Conservation (phyloP, 2,113 vertebrate species). For the Bostrychus sinensis region DNA sequence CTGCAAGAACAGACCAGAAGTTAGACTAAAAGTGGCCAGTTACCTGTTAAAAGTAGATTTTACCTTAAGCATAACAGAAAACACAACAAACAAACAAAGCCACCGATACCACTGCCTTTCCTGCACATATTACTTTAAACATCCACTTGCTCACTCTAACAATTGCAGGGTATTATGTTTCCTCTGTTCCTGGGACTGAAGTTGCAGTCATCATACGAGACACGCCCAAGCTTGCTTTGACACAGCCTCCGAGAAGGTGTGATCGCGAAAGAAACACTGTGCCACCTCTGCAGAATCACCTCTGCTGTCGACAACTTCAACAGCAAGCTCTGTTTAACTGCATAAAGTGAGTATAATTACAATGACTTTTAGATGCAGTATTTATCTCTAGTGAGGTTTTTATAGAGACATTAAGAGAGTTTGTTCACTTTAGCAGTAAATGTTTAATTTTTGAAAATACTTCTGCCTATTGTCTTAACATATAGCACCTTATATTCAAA, state of each 20-base stretch:
- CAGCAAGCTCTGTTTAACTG: slow-evolving; percentile 23
- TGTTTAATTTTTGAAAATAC: no score
- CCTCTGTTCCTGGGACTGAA: neutral
- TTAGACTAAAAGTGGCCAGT: no score
- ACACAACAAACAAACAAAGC: no score
- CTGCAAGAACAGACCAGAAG: no score
- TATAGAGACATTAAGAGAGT: neutral
- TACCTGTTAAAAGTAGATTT: no score
- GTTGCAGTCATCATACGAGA: slow-evolving; percentile 8
- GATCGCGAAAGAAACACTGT: slow-evolving; percentile 28
- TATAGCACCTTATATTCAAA: no score
- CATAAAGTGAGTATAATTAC: slow-evolving; percentile 58
- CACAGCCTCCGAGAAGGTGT: slow-evolving; percentile 31
- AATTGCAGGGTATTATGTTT: neutral
- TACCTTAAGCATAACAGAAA: no score
- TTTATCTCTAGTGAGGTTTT: neutral
- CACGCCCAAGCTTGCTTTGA: slow-evolving; percentile 56
- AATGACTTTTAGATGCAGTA: neutral
- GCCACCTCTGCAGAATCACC: slow-evolving; percentile 31
- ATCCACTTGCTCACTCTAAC: no score
- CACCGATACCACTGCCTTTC: neutral
- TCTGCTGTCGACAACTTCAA: slow-evolving; percentile 23
- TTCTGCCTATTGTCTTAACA: no score
- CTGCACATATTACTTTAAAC: no score
- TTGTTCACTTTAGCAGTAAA: neutral